phyloP scores from a whole-genome alignment of 2,888 invertebrate species.

The Tuta absoluta region DNA sequence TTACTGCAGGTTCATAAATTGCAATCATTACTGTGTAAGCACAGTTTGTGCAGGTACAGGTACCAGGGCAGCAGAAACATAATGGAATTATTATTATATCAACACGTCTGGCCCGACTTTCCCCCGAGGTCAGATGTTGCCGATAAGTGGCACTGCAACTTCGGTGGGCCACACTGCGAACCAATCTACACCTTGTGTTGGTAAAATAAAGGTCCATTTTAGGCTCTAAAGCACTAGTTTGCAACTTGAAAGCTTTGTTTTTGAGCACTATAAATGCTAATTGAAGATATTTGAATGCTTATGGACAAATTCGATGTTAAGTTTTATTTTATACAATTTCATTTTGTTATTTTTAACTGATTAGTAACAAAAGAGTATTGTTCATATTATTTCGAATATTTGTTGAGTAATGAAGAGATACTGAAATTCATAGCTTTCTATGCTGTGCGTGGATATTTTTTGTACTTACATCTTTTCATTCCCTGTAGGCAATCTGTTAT shows the following conservation, averaged over 20 bases:
- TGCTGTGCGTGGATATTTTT: neutral
- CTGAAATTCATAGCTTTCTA: neutral
- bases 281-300: conserved; percentile 22
- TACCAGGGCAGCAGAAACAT: conserved; percentile 8
- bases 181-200: neutral
- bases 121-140: conserved; percentile 40
- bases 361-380: neutral
- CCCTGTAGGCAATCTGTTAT: neutral
- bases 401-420: neutral
- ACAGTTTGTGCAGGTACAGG: neutral
- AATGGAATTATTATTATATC: conserved; percentile 22
- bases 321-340: neutral
- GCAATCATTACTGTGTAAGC: neutral
- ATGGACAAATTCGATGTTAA: neutral
- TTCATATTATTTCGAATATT: no score
- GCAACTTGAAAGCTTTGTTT: conserved; percentile 10
- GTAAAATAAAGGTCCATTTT: neutral
- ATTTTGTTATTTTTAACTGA: neutral
- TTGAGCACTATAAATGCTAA: conserved; percentile 30
- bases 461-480: neutral
- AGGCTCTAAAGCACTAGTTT: no score
- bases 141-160: conserved; percentile 34
- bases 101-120: conserved; percentile 32
- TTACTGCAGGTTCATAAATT: neutral
- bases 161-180: conserved; percentile 3